Conservation (phyloP, 2,797 vertebrate species). For the Atherinosoma microstoma region DNA sequence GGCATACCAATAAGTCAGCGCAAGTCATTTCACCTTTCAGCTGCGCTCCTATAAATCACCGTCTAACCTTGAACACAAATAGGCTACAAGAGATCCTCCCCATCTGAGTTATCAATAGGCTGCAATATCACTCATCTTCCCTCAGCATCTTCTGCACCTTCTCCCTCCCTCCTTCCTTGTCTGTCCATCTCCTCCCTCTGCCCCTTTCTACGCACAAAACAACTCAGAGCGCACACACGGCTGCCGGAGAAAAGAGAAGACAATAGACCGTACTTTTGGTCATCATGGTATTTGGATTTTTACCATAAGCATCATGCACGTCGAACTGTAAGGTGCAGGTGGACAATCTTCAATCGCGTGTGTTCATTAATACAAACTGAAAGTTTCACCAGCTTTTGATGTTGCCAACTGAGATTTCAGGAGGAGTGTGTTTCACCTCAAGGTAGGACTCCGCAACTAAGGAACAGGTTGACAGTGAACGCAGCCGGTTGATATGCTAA, state of each 20-base stretch:
- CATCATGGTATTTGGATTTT: constrained; percentile 75
- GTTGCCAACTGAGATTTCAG: constrained; percentile 87
- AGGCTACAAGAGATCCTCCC: constrained; percentile 53
- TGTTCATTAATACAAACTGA: constrained; percentile 47
- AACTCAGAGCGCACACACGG: constrained; percentile 71
- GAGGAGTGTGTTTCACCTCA: constrained; percentile 87
- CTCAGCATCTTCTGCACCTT: constrained; percentile 74
- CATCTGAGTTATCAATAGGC: constrained; percentile 70
- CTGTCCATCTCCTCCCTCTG: constrained; percentile 80
- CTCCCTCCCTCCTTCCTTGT: constrained; percentile 70
- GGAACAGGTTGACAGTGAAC: constrained; percentile 52
- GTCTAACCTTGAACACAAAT: constrained; percentile 52
- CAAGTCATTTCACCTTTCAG: constrained; percentile 19
- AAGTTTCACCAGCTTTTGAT: constrained; percentile 79
- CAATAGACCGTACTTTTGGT: constrained; percentile 72
- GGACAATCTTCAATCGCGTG: constrained; percentile 43
- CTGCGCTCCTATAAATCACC: constrained; percentile 35
- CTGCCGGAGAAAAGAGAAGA: constrained; percentile 66
- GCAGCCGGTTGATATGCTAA: constrained; percentile 6
- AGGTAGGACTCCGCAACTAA: constrained; percentile 77
- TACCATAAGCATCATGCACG: constrained; percentile 52
- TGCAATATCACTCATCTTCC: constrained; percentile 72
- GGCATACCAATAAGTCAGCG: not conserved
- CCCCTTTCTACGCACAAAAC: constrained; percentile 76
- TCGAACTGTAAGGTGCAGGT: constrained; percentile 65